These are phyloP conservation scores for Itoplectis maculator DNA, from an alignment of 2,888 invertebrate genomes.

Conservation along the genomic window DNA sequence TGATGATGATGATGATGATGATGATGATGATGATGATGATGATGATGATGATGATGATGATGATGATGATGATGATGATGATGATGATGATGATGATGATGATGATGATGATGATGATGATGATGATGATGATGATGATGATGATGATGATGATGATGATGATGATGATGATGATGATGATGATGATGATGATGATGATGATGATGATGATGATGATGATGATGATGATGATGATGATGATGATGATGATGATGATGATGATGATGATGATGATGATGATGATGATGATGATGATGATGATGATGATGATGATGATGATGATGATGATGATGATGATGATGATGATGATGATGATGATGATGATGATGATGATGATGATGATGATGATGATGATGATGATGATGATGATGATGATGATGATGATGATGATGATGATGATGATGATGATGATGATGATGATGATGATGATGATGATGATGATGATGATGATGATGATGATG, in stretches of 20 bases:
- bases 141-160: conserved; percentile 1
- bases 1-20: conserved; percentile 8
- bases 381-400: conserved; percentile 1
- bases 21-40: conserved; percentile 1
- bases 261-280: conserved; percentile 1
- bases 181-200: background rate
- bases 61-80: background rate
- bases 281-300: conserved; percentile 2
- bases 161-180: conserved; percentile 2
- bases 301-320: background rate
- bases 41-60: conserved; percentile 2
- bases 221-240: conserved; percentile 5
- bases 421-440: background rate
- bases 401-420: conserved; percentile 2
- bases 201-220: conserved; percentile 1
- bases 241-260: conserved; percentile 8
- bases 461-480: conserved; percentile 5
- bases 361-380: conserved; percentile 8
- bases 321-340: conserved; percentile 1
- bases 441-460: conserved; percentile 1
- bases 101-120: conserved; percentile 5
- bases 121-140: conserved; percentile 8
- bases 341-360: conserved; percentile 5
- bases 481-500: conserved; percentile 8
- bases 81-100: conserved; percentile 1